Evolutionary conservation across 1,140 invertebrate species (phyloP).

Genomic region (Drosophila pallidifrons): DNA sequence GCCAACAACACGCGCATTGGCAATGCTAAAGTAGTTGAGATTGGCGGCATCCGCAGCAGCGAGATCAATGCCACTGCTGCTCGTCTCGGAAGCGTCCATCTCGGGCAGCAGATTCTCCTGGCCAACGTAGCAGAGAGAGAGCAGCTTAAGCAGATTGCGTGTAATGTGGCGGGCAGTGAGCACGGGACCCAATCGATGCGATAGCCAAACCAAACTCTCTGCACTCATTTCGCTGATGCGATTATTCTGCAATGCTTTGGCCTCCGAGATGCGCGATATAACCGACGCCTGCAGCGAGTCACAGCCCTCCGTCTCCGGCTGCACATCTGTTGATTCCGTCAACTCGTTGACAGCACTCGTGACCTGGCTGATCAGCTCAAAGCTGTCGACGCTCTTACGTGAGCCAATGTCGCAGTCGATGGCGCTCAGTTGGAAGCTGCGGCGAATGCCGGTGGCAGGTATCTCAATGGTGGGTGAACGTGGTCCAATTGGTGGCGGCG

Average conservation of each 20-base stretch:
- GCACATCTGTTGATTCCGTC: slow-evolving; percentile 21
- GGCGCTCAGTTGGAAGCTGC: slow-evolving; percentile 86
- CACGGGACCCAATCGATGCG: slow-evolving; percentile 97
- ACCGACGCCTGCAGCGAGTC: slow-evolving; percentile 80
- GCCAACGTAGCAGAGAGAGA: slow-evolving; percentile 96
- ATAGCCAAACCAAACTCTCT: slow-evolving; percentile 96
- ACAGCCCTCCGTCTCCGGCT: slow-evolving; percentile 33
- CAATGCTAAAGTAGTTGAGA: slow-evolving; percentile 87
- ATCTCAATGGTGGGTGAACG: slow-evolving; percentile 88
- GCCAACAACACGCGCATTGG: slow-evolving; percentile 89
- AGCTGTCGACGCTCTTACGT: slow-evolving; percentile 85
- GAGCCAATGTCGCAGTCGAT: slow-evolving; percentile 88
- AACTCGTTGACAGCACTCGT: slow-evolving; percentile 42
- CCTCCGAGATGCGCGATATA: slow-evolving; percentile 71
- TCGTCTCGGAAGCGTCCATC: slow-evolving; percentile 30
- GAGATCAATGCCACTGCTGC: slow-evolving; percentile 40
- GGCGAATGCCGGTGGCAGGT: slow-evolving; percentile 83
- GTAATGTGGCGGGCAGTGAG: slow-evolving; percentile 96
- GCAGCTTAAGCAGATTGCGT: slow-evolving; percentile 95
- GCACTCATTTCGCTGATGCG: slow-evolving; percentile 95
- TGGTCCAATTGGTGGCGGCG: slow-evolving; percentile 58
- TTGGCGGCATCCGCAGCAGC: slow-evolving; percentile 67
- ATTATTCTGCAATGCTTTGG: slow-evolving; percentile 84
- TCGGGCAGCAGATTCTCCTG: slow-evolving; percentile 90
- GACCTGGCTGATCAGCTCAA: slow-evolving; percentile 75